Percentiles rank a stretch among this genome's conserved stretches.
Conservation (phyloP, 2,113 vertebrate genomes). For the Octodon degus region DNA sequence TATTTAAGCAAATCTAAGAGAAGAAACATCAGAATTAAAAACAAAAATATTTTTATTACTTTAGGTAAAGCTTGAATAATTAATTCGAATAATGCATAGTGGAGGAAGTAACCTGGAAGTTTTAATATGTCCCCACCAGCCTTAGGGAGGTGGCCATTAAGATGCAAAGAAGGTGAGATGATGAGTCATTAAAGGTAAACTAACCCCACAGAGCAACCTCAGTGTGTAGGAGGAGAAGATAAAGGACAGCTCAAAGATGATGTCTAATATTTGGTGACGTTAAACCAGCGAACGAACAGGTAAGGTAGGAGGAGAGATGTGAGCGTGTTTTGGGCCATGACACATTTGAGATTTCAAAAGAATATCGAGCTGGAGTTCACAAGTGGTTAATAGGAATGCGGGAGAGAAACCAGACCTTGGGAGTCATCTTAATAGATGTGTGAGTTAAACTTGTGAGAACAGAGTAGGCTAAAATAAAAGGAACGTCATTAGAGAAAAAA, state of each 20-base stretch:
- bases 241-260: background rate
- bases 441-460: background rate
- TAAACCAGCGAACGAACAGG: constrained; percentile 24
- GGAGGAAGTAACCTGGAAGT: background rate
- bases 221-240: background rate
- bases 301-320: background rate
- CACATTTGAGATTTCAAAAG: constrained; percentile 9
- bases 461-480: background rate
- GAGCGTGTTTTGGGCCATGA: background rate
- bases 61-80: background rate
- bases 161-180: background rate
- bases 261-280: background rate
- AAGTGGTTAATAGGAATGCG: background rate
- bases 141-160: background rate
- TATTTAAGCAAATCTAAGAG: background rate
- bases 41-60: background rate
- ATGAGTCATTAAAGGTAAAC: background rate
- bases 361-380: background rate
- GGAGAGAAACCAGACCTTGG: background rate
- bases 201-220: background rate
- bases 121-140: background rate
- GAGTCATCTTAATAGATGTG: background rate
- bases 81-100: background rate
- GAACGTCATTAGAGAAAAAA: background rate
- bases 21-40: background rate